These are phyloP conservation scores for Muscina levida DNA, from an alignment of 2,888 invertebrate species.

Conservation along the genomic window DNA sequence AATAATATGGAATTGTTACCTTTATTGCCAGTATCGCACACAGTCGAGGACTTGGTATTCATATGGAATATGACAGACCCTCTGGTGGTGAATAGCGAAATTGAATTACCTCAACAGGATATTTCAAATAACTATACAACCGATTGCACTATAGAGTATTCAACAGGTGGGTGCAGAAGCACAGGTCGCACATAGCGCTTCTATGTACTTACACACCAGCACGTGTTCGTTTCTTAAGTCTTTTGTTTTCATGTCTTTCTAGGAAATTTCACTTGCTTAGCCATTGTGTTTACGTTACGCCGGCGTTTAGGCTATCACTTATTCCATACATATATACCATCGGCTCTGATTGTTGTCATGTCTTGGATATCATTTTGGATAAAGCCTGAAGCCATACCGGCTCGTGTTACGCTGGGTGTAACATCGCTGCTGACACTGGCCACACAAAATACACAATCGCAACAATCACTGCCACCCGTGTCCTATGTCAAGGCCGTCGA, in stretches of 20 bases:
- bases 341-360: conserved; percentile 95
- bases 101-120: conserved; percentile 92
- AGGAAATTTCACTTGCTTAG: conserved; percentile 96
- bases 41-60: conserved; percentile 95
- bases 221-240: conserved; percentile 47
- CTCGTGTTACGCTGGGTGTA: conserved; percentile 92
- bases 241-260: conserved; percentile 29
- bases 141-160: conserved; percentile 95
- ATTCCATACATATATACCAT: conserved; percentile 95
- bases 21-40: conserved; percentile 90
- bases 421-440: conserved; percentile 93
- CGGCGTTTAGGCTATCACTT: conserved; percentile 93
- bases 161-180: conserved; percentile 81
- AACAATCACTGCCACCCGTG: conserved; percentile 92
- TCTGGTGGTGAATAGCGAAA: conserved; percentile 92
- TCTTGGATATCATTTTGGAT: conserved; percentile 99
- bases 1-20: no score
- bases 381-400: conserved; percentile 95
- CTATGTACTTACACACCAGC: background rate
- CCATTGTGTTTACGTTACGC: conserved; percentile 91
- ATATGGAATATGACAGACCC: conserved; percentile 96
- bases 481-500: conserved; percentile 96
- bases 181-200: background rate
- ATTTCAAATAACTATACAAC: conserved; percentile 93
- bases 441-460: conserved; percentile 95